These are phyloP conservation scores for Drosophila paulistorum DNA, from an alignment of 1,140 invertebrate genomes.

Conservation along the genomic window DNA sequence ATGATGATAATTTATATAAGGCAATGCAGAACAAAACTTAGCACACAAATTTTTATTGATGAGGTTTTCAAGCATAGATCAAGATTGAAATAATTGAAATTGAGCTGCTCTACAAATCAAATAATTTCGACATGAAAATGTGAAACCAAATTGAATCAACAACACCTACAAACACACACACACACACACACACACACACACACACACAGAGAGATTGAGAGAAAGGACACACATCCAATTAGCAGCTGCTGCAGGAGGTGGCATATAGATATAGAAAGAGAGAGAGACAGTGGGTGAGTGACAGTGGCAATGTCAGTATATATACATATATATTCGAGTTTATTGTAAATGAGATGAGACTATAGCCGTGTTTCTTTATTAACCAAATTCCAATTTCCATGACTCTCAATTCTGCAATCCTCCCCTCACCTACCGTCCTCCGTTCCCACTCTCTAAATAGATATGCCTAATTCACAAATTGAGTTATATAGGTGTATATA, in stretches of 20 bases:
- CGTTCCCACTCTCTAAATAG: neutral
- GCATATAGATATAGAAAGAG: conserved; percentile 10
- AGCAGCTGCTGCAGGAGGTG: conserved; percentile 43
- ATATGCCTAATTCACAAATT: conserved; percentile 10
- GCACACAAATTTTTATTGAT: conserved; percentile 67
- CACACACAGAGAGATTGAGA: too few relatives aligned
- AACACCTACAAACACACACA: conserved; percentile 41
- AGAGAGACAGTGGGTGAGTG: conserved; percentile 1
- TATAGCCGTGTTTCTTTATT: conserved; percentile 1
- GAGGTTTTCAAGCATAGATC: conserved; percentile 63
- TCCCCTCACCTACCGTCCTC: neutral
- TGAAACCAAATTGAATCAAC: conserved; percentile 62
- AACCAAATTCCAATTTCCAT: neutral
- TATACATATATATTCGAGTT: conserved; percentile 38
- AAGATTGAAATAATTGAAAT: conserved; percentile 44
- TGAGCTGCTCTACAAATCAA: conserved; percentile 57
- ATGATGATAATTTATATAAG: conserved; percentile 56
- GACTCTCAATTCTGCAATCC: neutral
- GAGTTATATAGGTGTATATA: conserved; percentile 17
- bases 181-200: conserved; percentile 24
- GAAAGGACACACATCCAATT: conserved; percentile 18
- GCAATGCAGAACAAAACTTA: conserved; percentile 55
- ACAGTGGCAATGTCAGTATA: conserved; percentile 32
- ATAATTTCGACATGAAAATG: conserved; percentile 54
- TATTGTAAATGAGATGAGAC: conserved; percentile 49